Evolutionary conservation across 2,888 invertebrate species (phyloP).

Genomic region (Watsonalla binaria): DNA sequence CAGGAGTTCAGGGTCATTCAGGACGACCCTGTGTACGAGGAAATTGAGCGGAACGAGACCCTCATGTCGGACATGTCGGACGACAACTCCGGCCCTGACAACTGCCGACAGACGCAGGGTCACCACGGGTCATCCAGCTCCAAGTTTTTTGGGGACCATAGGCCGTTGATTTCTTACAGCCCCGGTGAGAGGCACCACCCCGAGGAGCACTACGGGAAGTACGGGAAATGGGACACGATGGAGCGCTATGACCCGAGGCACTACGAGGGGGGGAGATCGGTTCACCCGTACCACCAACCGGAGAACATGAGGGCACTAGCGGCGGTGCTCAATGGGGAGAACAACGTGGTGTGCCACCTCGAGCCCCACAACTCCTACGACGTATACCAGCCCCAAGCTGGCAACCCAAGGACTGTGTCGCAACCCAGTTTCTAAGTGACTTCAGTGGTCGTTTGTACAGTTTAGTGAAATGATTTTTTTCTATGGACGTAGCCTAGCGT

Average conservation of each 20-base stretch:
- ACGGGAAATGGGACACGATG: slow-evolving; percentile 74
- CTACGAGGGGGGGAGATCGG: slow-evolving; percentile 72
- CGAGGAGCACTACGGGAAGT: slow-evolving; percentile 71
- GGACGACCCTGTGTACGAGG: slow-evolving; percentile 90
- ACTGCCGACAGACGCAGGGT: slow-evolving; percentile 83
- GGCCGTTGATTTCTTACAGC: slow-evolving; percentile 88
- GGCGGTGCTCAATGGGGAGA: slow-evolving; percentile 90
- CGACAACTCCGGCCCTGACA: slow-evolving; percentile 81
- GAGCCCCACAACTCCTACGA: slow-evolving; percentile 83
- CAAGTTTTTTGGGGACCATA: slow-evolving; percentile 88
- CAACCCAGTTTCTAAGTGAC: slow-evolving; percentile 69
- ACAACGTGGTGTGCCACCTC: slow-evolving; percentile 91
- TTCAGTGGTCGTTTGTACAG: slow-evolving; percentile 51
- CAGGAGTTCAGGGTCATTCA: slow-evolving; percentile 78
- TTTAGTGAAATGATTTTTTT: slow-evolving; percentile 62
- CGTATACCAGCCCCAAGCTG: slow-evolving; percentile 65
- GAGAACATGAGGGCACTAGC: slow-evolving; percentile 81
- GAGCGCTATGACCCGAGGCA: slow-evolving; percentile 74
- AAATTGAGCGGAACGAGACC: slow-evolving; percentile 86
- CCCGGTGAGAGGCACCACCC: slow-evolving; percentile 81
- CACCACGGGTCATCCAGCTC: slow-evolving; percentile 76
- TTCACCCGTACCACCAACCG: slow-evolving; percentile 76
- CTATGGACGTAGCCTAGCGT: slow-evolving; percentile 68
- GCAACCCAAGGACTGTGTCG: slow-evolving; percentile 70
- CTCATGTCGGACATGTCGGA: slow-evolving; percentile 88